Evolutionary conservation across 1,140 invertebrate genomes (phyloP).

Genomic region (Eriosoma lanigerum): DNA sequence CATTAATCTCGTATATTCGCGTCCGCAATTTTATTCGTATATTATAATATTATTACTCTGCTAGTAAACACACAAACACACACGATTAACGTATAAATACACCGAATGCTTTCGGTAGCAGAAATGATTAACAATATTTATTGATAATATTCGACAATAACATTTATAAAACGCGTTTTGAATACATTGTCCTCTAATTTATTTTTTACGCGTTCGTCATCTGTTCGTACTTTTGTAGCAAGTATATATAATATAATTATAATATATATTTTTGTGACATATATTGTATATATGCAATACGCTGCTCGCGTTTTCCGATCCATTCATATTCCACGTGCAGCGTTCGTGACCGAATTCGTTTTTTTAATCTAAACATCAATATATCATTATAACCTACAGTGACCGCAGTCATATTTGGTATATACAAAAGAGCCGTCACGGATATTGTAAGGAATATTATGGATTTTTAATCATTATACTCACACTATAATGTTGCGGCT

Average conservation of each 20-base stretch:
- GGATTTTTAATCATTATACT: constrained; percentile 29
- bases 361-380: constrained; percentile 32
- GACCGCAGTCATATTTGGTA: neutral
- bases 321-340: constrained; percentile 4
- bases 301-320: neutral
- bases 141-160: too few relatives aligned
- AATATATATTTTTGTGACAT: neutral
- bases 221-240: too few relatives aligned
- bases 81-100: too few relatives aligned
- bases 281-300: neutral
- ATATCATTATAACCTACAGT: too few relatives aligned
- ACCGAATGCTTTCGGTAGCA: too few relatives aligned
- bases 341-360: constrained; percentile 19
- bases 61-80: neutral
- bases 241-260: too few relatives aligned
- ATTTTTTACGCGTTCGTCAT: too few relatives aligned
- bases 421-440: neutral
- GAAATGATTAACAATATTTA: too few relatives aligned
- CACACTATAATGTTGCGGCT: neutral
- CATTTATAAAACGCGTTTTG: too few relatives aligned
- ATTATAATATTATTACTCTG: neutral
- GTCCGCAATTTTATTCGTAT: neutral
- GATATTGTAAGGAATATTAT: neutral
- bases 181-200: too few relatives aligned
- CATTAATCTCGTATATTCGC: constrained; percentile 25